Conservation (phyloP, 2,113 vertebrate species). For the Ondatra zibethicus region DNA sequence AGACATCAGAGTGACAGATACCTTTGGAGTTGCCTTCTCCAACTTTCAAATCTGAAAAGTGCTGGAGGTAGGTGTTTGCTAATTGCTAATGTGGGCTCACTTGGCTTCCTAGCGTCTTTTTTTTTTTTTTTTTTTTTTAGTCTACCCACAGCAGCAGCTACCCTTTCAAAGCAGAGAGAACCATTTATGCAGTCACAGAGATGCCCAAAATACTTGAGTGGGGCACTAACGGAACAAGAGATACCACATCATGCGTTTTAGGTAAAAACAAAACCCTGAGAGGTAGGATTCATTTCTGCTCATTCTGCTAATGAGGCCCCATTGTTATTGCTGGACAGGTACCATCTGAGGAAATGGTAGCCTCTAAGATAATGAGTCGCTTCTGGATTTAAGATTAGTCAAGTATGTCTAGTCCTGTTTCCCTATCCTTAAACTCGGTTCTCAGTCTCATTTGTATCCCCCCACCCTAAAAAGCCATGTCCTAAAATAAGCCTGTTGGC, state of each 20-base stretch:
- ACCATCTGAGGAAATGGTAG: neutral
- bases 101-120: neutral
- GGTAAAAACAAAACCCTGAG: neutral
- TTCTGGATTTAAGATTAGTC: neutral
- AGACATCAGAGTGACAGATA: neutral
- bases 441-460: neutral
- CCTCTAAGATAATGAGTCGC: neutral
- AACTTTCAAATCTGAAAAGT: neutral
- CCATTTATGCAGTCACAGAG: neutral
- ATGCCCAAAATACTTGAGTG: neutral
- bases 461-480: neutral
- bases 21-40: neutral
- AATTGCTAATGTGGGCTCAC: neutral
- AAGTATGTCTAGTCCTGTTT: neutral
- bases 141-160: neutral
- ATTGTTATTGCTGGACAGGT: neutral
- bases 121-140: too few species aligned
- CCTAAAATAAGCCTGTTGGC: neutral
- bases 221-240: neutral
- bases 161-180: neutral
- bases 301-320: neutral
- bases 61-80: neutral
- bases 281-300: neutral
- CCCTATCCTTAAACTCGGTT: neutral
- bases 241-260: neutral